A percentile compares a stretch with the other conserved stretches of the same genome.
phyloP scores from a whole-genome alignment of 2,113 vertebrate species.

The Psilopsiagon aurifrons region DNA sequence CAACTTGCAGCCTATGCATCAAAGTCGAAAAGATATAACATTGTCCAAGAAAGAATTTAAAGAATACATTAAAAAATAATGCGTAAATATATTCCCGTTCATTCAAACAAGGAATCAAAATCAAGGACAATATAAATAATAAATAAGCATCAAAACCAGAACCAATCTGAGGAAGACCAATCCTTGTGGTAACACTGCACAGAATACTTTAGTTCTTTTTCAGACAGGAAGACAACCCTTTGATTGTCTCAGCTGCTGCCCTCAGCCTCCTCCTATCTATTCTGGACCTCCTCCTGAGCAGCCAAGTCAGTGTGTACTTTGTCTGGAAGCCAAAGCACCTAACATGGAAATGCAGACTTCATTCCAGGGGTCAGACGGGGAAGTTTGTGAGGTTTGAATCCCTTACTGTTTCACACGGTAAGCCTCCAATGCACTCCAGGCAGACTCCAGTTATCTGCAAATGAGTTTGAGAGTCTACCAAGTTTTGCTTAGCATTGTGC shows the following conservation, averaged over 20 bases:
- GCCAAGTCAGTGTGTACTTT: neutral
- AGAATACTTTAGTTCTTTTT: neutral
- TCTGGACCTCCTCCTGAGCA: neutral
- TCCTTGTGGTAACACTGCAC: neutral
- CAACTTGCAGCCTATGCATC: neutral
- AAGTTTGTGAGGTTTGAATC: neutral
- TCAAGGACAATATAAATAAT: neutral
- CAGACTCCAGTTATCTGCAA: neutral
- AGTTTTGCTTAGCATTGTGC: neutral
- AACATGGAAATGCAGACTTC: neutral
- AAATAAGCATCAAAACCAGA: neutral
- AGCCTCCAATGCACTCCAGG: neutral
- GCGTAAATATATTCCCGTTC: neutral
- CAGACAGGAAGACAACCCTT: neutral
- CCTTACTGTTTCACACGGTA: neutral
- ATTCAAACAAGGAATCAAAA: neutral
- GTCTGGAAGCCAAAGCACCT: neutral
- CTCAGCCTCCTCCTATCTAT: neutral
- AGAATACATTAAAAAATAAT: neutral
- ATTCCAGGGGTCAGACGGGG: neutral
- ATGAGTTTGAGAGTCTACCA: neutral
- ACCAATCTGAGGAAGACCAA: neutral
- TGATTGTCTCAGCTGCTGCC: neutral
- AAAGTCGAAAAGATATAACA: neutral
- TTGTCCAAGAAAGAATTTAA: neutral